Evolutionary conservation across 1,140 invertebrate genomes (phyloP).

Genomic region (Mesaphorura yosii): DNA sequence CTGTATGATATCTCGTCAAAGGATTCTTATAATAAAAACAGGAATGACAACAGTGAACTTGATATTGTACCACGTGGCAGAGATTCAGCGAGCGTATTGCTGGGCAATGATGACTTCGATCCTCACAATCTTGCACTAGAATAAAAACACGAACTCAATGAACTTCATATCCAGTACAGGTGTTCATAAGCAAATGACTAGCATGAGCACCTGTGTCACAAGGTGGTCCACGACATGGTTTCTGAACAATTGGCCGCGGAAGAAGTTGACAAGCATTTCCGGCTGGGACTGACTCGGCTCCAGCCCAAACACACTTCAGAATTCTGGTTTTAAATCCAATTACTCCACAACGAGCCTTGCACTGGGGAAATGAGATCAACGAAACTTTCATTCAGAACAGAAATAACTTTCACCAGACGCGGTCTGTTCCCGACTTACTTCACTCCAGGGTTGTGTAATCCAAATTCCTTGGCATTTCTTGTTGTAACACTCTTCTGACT

Average conservation of each 20-base stretch:
- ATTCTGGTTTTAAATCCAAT: conserved; percentile 67
- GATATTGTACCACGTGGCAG: conserved; percentile 65
- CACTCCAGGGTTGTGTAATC: conserved; percentile 74
- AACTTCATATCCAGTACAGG: too few relatives aligned
- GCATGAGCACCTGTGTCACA: too few relatives aligned
- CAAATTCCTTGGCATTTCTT: conserved; percentile 67
- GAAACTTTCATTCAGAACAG: not conserved
- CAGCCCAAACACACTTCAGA: conserved; percentile 77
- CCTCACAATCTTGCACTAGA: conserved; percentile 59
- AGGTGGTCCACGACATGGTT: conserved; percentile 56
- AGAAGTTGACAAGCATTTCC: conserved; percentile 65
- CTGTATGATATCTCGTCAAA: too few relatives aligned
- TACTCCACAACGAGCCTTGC: conserved; percentile 58
- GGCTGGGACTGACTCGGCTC: conserved; percentile 57
- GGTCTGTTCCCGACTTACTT: conserved; percentile 48
- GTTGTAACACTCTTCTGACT: conserved; percentile 62
- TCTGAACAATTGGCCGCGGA: conserved; percentile 58
- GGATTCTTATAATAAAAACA: conserved; percentile 45
- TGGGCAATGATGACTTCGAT: conserved; percentile 62
- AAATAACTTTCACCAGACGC: not conserved
- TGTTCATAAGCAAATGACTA: too few relatives aligned
- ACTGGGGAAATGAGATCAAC: conserved; percentile 51
- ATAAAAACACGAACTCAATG: too few relatives aligned
- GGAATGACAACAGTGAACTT: conserved; percentile 69
- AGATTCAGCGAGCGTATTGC: conserved; percentile 72